Evolutionary conservation across 2,888 invertebrate genomes (phyloP).

Genomic region (Abrostola triplasia): DNA sequence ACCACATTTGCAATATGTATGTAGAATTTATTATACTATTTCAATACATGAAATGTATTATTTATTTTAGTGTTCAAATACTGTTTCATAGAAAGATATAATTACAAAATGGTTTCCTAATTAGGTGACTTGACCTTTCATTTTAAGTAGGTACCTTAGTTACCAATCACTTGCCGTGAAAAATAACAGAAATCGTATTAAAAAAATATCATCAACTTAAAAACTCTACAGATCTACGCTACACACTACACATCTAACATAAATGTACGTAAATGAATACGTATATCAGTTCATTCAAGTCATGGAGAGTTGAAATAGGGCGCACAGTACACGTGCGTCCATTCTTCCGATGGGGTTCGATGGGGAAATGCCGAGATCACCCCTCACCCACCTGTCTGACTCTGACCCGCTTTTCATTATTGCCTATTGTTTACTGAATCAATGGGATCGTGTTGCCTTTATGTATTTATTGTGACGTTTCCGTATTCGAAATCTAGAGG

Average conservation of each 20-base stretch:
- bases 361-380: constrained; percentile 51
- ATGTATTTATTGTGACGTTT: constrained; percentile 34
- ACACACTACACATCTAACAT: constrained; percentile 10
- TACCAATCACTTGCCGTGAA: too few species aligned
- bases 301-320: constrained; percentile 49
- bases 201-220: neutral
- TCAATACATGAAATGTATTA: too few species aligned
- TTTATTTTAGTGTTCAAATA: too few species aligned
- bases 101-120: too few species aligned
- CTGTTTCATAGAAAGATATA: too few species aligned
- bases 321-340: constrained; percentile 52
- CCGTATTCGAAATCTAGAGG: constrained; percentile 16
- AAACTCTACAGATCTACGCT: neutral
- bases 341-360: constrained; percentile 42
- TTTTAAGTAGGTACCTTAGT: too few species aligned
- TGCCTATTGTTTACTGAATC: constrained; percentile 47
- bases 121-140: too few species aligned
- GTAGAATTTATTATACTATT: neutral
- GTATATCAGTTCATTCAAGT: constrained; percentile 50
- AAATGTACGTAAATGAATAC: constrained; percentile 9
- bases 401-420: constrained; percentile 59
- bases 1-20: constrained; percentile 4
- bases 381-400: constrained; percentile 57
- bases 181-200: neutral
- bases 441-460: constrained; percentile 38